Evolutionary conservation across 2,113 vertebrate genomes (phyloP).

Genomic region (Setophaga petechia): DNA sequence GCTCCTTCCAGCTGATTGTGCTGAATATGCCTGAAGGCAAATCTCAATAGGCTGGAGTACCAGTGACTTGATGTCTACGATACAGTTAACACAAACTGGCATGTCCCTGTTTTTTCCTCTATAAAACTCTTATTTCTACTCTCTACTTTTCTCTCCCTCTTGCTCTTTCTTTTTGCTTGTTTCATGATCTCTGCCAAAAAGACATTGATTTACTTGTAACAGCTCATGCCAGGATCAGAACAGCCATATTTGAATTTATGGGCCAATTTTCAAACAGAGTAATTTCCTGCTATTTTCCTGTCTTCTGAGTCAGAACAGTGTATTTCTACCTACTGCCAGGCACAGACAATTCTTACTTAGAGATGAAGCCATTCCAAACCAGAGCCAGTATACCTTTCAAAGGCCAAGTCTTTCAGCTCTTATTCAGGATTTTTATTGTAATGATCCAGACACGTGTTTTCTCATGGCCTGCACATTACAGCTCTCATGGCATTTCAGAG

Average conservation of each 20-base stretch:
- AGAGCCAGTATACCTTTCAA: background rate
- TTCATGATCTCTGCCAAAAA: slow-evolving; percentile 14
- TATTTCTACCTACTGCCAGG: slow-evolving; percentile 24
- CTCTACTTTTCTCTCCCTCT: background rate
- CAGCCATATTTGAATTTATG: slow-evolving; percentile 40
- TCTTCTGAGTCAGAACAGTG: slow-evolving; percentile 38
- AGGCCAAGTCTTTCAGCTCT: slow-evolving; percentile 1
- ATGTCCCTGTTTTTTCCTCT: background rate
- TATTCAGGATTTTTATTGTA: slow-evolving; percentile 4
- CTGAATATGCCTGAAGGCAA: background rate
- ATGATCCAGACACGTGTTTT: background rate
- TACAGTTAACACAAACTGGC: background rate
- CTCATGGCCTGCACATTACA: background rate
- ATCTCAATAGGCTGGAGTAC: background rate
- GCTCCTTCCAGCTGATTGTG: background rate
- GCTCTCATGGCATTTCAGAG: background rate
- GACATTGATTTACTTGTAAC: background rate
- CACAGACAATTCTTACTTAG: background rate
- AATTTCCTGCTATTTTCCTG: slow-evolving; percentile 55
- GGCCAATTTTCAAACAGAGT: slow-evolving; percentile 41
- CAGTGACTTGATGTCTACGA: background rate
- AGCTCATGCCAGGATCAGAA: slow-evolving; percentile 21
- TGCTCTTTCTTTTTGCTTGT: background rate
- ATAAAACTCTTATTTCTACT: background rate
- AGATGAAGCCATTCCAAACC: slow-evolving; percentile 11